Evolutionary conservation across 2,113 vertebrate genomes (phyloP), one percentile per base, ranked within the genome.

Genomic region (Pristiophorus japonicus): DNA sequence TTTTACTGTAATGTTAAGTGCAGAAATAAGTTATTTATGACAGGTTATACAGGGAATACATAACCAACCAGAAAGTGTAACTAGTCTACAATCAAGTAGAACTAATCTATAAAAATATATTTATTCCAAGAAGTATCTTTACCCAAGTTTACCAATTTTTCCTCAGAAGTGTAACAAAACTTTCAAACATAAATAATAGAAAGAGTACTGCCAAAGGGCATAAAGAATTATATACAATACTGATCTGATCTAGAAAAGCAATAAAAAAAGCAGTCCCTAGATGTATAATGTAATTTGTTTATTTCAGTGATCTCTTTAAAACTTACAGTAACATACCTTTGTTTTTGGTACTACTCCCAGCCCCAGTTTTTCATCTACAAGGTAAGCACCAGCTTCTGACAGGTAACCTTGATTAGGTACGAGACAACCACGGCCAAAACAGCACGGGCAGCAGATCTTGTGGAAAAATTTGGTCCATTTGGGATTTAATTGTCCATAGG

Each of bases 381-480:
- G 97, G 45, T 97, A 99, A 96, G 99, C 99, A 75, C 98, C 99
- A 30, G 98, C 98, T 97, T 99, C 99, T 0, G 99, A 99, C 95
- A 99, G 98, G 97, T 99, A 99, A 90, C 99, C 99, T 97, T 99
- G 99, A 97, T 99, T 99, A 34, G 99, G 99, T 96, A 99, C 95
- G 34, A 99, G 98, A 97, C 99, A 99, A 96, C 99, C 98, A 96
- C 99, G 98, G 62, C 99, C 99, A 95, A 99, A 99, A 97, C 99
- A 99, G 97, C 99, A 99, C 16, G 99, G 99, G 96, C 99, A 99
- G 97, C 98, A 99, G 75, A 99, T 96, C 97, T 99, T 99, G 96
- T 99, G 99, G 97, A 99, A 98, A 95, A 99, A 99, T 97, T 99
- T 99, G 98, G 99, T 99, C 99, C 99, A 99, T 97, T 99, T 99